These are phyloP conservation scores for Austrofundulus limnaeus DNA, from an alignment of 2,113 vertebrate species.

Conservation along the genomic window DNA sequence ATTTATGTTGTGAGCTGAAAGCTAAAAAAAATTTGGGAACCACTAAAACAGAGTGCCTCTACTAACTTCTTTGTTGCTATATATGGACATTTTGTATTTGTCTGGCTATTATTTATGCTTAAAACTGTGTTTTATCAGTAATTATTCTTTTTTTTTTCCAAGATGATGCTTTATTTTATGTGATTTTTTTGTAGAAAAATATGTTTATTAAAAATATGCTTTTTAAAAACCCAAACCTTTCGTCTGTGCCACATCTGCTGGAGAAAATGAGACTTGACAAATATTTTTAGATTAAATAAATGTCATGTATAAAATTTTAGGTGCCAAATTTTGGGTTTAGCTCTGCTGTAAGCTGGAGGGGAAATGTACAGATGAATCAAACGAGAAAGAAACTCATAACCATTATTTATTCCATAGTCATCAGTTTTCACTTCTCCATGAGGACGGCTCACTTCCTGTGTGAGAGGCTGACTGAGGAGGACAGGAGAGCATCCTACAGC, in stretches of 20 bases:
- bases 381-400: conserved; percentile 25
- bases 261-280: not conserved
- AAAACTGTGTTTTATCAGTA: conserved; percentile 15
- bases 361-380: conserved; percentile 16
- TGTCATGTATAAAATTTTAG: conserved; percentile 4
- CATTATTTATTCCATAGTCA: conserved; percentile 42
- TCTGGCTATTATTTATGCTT: conserved; percentile 1
- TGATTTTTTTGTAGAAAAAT: conserved; percentile 16
- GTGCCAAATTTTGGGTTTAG: not conserved
- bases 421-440: conserved; percentile 75
- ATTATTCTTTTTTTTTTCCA: conserved; percentile 9
- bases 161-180: conserved; percentile 4
- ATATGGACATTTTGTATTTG: conserved; percentile 11
- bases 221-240: not conserved
- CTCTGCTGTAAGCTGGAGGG: not conserved
- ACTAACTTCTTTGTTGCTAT: conserved; percentile 1
- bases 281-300: not conserved
- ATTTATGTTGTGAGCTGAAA: too few relatives aligned
- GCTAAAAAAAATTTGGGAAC: too few relatives aligned
- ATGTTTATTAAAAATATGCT: conserved; percentile 12
- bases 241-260: not conserved
- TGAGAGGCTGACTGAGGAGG: conserved; percentile 13
- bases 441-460: conserved; percentile 55
- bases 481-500: conserved; percentile 6
- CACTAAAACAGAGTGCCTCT: not conserved